Evolutionary conservation across 2,113 vertebrate genomes (phyloP), one percentile per base, ranked within the genome.

Genomic region (Myrmecobius fasciatus): DNA sequence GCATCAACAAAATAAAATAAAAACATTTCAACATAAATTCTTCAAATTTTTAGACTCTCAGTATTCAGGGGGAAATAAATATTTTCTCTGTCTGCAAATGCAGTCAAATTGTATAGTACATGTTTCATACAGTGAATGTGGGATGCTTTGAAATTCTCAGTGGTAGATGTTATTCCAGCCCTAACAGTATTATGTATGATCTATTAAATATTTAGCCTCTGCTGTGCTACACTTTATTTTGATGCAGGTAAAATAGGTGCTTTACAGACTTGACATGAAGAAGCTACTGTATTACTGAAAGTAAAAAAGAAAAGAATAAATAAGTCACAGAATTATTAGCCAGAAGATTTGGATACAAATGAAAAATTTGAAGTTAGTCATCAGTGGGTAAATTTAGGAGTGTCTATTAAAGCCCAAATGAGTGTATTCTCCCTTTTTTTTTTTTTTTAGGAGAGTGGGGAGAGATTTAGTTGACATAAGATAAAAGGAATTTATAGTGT

Each of bases 351-450:
- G 31, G 12, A 14, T 52, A 89, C 25, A 93, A 96, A 90, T 31
- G 31, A 49, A 48, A 48, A 75, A 75, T 49, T 83, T 83, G 56
- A 93, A 92, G 8, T 53, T 90, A 53, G 92, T 28, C 48, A 54
- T 49, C 75, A 46, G 24, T 88, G 47, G 36, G 25, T 5, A 96
- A 89, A 92, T 52, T 3, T 36, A 91, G 56, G 60, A 75, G 3
- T 12, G 49, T 46, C 14, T 89, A 88, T 75, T 11, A 89, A 93
- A 96, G 93, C 28, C 49, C 91, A 96, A 96, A 92, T 95, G 26
- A 95, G 91, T 94, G 56, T 60, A 31, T 60, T 36, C 56, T 60
- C 56, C 56, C 28, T 49, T 49, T 49, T 53, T 17, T 12, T 52
- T 12, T 36, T 36, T 14, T 67, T 67, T 67, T 36, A 12, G 12